Conservation (phyloP, 2,888 invertebrate species). For the Luperina nickerlii region DNA sequence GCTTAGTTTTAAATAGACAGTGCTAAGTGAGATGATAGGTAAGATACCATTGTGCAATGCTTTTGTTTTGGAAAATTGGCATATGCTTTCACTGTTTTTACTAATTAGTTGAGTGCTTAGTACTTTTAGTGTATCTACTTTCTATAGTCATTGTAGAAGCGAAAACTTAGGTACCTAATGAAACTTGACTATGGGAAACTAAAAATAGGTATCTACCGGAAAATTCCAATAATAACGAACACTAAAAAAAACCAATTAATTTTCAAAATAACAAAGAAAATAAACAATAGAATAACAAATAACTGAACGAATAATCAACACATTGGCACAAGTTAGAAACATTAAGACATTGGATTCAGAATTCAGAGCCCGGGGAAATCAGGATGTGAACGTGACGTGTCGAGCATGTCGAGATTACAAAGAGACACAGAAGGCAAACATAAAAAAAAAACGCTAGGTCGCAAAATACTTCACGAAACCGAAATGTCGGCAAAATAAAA, state of each 20-base stretch:
- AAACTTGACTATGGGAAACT: not conserved
- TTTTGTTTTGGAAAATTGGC: not conserved
- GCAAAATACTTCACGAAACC: not conserved
- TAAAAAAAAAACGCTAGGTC: not conserved
- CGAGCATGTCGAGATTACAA: not conserved
- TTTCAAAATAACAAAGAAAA: constrained; percentile 25
- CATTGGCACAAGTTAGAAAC: constrained; percentile 56
- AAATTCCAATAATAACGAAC: not conserved
- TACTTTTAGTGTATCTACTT: not conserved
- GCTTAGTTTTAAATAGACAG: not conserved
- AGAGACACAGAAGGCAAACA: constrained; percentile 28
- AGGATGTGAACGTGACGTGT: constrained; percentile 56
- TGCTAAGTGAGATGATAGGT: not conserved
- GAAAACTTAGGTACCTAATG: too few species aligned
- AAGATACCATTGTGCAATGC: not conserved
- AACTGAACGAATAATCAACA: constrained; percentile 62
- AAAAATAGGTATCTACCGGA: not conserved
- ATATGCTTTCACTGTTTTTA: not conserved
- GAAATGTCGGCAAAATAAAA: not conserved
- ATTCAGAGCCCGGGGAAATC: constrained; percentile 66
- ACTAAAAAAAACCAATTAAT: not conserved
- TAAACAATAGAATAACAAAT: constrained; percentile 55
- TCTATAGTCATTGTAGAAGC: not conserved
- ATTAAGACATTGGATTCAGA: constrained; percentile 66
- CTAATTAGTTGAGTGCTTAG: not conserved